Conservation (phyloP, 2,888 invertebrate species). For the Ormia ochracea region DNA sequence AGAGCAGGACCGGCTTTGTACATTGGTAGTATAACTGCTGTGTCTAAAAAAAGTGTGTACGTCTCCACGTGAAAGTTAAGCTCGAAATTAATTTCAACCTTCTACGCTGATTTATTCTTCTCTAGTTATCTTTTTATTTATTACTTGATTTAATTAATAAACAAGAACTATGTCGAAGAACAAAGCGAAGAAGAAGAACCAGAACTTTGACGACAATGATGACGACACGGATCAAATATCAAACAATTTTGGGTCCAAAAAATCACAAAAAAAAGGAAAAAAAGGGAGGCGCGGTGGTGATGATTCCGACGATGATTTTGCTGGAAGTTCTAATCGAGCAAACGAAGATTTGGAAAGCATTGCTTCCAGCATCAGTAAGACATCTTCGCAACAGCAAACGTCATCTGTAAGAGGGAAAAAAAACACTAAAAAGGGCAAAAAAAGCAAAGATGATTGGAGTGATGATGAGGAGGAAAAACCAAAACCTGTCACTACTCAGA, state of each 20-base stretch:
- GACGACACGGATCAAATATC: slow-evolving; percentile 63
- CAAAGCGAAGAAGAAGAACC: slow-evolving; percentile 72
- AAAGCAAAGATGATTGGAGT: slow-evolving; percentile 79
- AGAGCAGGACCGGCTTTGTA: neutral
- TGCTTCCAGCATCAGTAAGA: slow-evolving; percentile 67
- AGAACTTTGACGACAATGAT: slow-evolving; percentile 71
- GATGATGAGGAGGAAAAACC: slow-evolving; percentile 70
- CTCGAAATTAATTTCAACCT: neutral
- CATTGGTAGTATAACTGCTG: no score
- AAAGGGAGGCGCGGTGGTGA: slow-evolving; percentile 77
- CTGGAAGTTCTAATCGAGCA: slow-evolving; percentile 55
- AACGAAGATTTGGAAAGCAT: slow-evolving; percentile 74
- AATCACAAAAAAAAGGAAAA: slow-evolving; percentile 68
- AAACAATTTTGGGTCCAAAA: slow-evolving; percentile 58
- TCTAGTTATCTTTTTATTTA: slow-evolving; percentile 36
- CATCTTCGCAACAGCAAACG: slow-evolving; percentile 43
- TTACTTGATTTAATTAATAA: neutral
- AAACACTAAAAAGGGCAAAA: slow-evolving; percentile 72
- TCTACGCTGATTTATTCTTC: slow-evolving; percentile 14
- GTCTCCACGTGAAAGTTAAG: slow-evolving; percentile 61
- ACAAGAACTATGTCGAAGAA: slow-evolving; percentile 66
- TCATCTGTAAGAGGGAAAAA: slow-evolving; percentile 52
- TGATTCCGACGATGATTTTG: slow-evolving; percentile 78
- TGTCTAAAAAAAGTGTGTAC: slow-evolving; percentile 56
- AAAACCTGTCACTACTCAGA: slow-evolving; percentile 36